A percentile compares a stretch with the other conserved stretches of the same genome.
phyloP scores from a whole-genome alignment of 53 echinoderm and acorn worm genomes.

The Hippasteria phrygiana region DNA sequence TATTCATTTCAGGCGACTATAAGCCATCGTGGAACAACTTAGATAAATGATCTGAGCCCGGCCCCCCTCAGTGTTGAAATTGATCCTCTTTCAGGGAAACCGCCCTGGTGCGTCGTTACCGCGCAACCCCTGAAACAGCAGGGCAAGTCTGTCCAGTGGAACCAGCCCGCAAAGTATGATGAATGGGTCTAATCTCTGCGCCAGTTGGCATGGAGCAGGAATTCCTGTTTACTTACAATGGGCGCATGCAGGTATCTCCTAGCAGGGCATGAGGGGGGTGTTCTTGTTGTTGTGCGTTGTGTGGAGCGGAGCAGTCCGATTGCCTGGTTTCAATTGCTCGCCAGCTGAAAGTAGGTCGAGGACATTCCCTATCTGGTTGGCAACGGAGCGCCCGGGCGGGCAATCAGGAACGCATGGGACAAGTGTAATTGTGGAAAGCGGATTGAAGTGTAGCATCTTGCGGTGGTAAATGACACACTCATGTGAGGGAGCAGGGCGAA shows the following conservation, averaged over 20 bases:
- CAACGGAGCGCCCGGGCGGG: constrained; percentile 15
- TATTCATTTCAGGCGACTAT: constrained; percentile 41
- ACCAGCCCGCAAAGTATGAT: constrained; percentile 42
- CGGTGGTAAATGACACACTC: constrained; percentile 38
- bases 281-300: constrained; percentile 21
- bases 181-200: constrained; percentile 42
- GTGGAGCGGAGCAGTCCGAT: not conserved
- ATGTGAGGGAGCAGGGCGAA: not conserved
- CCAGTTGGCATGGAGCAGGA: constrained; percentile 43
- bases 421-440: constrained; percentile 42
- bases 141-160: constrained; percentile 19
- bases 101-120: constrained; percentile 24
- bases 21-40: constrained; percentile 21
- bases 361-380: constrained; percentile 43
- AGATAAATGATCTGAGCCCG: constrained; percentile 53
- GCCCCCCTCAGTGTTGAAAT: constrained; percentile 46
- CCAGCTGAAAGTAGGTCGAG: constrained; percentile 42
- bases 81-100: constrained; percentile 40
- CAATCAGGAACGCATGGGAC: constrained; percentile 29
- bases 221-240: constrained; percentile 48
- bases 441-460: constrained; percentile 29
- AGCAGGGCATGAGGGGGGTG: constrained; percentile 25
- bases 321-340: constrained; percentile 55
- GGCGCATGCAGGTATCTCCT: constrained; percentile 20
- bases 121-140: constrained; percentile 29